Evolutionary conservation across 2,888 invertebrate species (phyloP), one percentile per base, ranked within the genome.

Genomic region (Aricia artaxerxes): DNA sequence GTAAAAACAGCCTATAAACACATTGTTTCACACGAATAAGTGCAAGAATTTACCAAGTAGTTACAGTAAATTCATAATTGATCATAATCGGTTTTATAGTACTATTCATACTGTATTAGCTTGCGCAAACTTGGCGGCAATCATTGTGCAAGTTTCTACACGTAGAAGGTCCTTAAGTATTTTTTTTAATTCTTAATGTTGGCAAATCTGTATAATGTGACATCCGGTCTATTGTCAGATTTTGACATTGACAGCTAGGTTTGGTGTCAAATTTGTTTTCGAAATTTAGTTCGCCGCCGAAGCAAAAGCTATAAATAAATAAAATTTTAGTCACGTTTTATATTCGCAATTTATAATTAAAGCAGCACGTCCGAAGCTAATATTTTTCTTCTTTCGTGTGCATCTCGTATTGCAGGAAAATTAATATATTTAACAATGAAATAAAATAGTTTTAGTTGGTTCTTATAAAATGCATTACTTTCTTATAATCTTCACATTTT

Each of bases 401-500:
- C 35, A 69, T 13, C 61, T 69, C 69, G 5, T 69, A 16, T 35
- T 69, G 4, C 5, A 38, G 1, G 16, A 9, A 64, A 64, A 11
- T 24, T 24, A 4, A 49, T 7, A 2, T 69, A 69, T 11, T 69
- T 31, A 16, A 16, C 69, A 35, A 69, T 69, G 69, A 57, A 5
- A 35, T 61, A 31, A 35, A 69, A 13, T 69, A 38, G 35, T 35
- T 69, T 35, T 38, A 69, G 35, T 35, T 38, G 11, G 4, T 1
- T 35, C 11, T 13, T 35, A 69, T 2, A 61, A 49, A 44, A 79
- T 49, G 75, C 49, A 44, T 57, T 61, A 61, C 16, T 31, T 49
- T 40, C 11, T 40, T 61, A 7, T 49, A 44, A 16, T 87, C 82
- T 82, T 84, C 84, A 72, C 85, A 83, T 82, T 88, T 84, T 81